Conservation (phyloP, 2,888 invertebrate species). For the Drosophila cracens region DNA sequence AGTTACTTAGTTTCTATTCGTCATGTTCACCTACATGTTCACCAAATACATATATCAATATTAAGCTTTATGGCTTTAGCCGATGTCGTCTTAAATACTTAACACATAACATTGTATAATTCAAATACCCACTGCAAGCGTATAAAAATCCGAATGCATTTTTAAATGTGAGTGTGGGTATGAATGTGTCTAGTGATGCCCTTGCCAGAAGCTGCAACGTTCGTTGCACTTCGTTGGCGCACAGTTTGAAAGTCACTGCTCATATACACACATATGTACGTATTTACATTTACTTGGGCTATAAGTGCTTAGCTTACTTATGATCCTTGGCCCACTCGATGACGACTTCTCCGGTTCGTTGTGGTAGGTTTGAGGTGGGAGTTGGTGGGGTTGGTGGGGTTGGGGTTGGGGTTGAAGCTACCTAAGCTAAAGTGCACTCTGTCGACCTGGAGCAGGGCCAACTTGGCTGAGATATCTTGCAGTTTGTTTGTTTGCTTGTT, state of each 20-base stretch:
- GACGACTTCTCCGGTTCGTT: constrained; percentile 42
- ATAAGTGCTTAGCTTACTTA: constrained; percentile 79
- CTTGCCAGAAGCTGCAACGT: constrained; percentile 70
- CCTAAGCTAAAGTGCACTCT: constrained; percentile 59
- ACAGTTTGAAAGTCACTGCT: constrained; percentile 69
- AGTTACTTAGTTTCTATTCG: not conserved
- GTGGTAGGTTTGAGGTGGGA: not conserved
- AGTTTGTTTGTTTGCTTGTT: constrained; percentile 61
- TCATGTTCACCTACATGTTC: no score
- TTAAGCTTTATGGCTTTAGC: not conserved
- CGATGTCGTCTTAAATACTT: not conserved
- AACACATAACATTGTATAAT: not conserved
- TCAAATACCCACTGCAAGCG: constrained; percentile 16
- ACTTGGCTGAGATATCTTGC: constrained; percentile 51
- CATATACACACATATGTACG: constrained; percentile 14
- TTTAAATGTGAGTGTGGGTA: constrained; percentile 23
- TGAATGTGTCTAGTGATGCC: constrained; percentile 63
- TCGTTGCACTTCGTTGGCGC: constrained; percentile 75
- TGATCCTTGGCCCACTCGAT: constrained; percentile 79
- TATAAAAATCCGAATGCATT: constrained; percentile 37
- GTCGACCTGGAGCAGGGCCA: constrained; percentile 57
- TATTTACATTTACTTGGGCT: constrained; percentile 70
- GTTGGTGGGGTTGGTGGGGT: not conserved
- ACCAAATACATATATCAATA: not conserved
- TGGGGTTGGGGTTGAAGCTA: constrained; percentile 26